Evolutionary conservation across 2,113 vertebrate species (phyloP).

Genomic region (Trinectes maculatus): DNA sequence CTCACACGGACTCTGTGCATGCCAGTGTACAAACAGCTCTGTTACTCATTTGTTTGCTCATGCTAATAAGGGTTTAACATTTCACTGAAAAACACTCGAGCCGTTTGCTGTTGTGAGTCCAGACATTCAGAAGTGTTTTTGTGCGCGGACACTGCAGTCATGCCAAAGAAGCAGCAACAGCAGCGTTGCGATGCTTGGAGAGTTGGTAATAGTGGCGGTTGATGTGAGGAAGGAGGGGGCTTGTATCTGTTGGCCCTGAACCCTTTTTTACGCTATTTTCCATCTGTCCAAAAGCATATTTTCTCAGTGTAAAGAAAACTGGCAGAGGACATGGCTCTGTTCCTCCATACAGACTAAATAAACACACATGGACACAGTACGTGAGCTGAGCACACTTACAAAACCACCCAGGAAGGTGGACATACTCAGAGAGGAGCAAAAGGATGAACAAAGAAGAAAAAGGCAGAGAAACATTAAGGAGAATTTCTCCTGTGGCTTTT

Average conservation of each 20-base stretch:
- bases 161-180: constrained; percentile 16
- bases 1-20: background rate
- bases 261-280: constrained; percentile 69
- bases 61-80: background rate
- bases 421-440: constrained; percentile 1
- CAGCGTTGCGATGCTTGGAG: constrained; percentile 8
- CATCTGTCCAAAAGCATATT: constrained; percentile 76
- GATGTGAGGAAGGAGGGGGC: constrained; percentile 40
- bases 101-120: background rate
- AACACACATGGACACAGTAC: constrained; percentile 66
- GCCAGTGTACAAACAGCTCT: background rate
- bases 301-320: constrained; percentile 81
- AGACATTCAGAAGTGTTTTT: background rate
- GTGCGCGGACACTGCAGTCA: background rate
- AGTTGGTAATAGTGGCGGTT: constrained; percentile 23
- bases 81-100: background rate
- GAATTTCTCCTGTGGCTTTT: constrained; percentile 11
- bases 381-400: constrained; percentile 45
- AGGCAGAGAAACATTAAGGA: background rate
- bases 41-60: constrained; percentile 18
- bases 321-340: constrained; percentile 69
- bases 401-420: constrained; percentile 67
- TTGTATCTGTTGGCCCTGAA: constrained; percentile 78
- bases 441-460: constrained; percentile 35
- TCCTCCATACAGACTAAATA: constrained; percentile 82